phyloP scores from a whole-genome alignment of 2,797 vertebrate species.

The Phylloscopus collybita region DNA sequence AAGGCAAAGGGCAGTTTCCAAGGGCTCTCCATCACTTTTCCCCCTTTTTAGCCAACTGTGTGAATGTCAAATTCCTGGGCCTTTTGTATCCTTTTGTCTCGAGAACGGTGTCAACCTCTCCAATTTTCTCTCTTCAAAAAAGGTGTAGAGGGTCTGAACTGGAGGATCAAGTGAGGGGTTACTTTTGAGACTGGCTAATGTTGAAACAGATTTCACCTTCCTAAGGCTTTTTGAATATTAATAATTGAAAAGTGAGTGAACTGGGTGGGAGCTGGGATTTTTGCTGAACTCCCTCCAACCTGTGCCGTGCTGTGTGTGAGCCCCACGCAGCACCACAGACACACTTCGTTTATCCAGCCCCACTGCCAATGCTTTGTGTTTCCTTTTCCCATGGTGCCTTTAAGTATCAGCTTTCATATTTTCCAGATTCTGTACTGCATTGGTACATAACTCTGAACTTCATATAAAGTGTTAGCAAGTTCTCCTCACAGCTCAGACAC shows the following conservation, averaged over 20 bases:
- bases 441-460: neutral
- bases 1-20: neutral
- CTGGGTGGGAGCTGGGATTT: neutral
- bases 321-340: neutral
- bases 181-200: neutral
- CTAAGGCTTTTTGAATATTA: neutral
- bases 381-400: neutral
- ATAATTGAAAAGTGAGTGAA: neutral
- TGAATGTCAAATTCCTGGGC: neutral
- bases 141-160: neutral
- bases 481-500: neutral
- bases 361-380: rapidly evolving
- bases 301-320: neutral
- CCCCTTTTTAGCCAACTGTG: neutral
- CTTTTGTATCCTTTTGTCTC: neutral
- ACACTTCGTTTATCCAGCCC: neutral
- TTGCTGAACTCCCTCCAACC: rapidly evolving
- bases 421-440: neutral
- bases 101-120: rapidly evolving
- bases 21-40: neutral
- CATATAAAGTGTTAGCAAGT: neutral
- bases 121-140: neutral
- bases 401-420: neutral
- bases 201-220: neutral
- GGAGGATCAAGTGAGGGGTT: neutral